A percentile compares a stretch with the other conserved stretches of the same genome.
Conservation (phyloP, 2,888 invertebrate genomes). For the Entomobrya multifasciata region DNA sequence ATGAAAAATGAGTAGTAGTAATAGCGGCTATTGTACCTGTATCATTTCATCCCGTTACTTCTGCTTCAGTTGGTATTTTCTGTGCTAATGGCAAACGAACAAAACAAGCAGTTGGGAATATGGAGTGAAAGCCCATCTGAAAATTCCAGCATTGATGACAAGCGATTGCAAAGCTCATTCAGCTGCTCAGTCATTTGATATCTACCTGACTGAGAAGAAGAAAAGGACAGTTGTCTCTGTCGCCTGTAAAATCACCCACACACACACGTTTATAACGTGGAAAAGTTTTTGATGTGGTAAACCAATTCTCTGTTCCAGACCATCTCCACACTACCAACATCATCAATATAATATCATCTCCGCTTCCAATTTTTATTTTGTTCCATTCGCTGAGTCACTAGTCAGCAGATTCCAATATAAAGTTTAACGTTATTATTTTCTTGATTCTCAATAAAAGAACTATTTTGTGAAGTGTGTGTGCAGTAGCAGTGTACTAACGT, state of each 20-base stretch:
- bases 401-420: conserved; percentile 16
- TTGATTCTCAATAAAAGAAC: neutral
- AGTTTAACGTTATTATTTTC: neutral
- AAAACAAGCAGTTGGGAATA: neutral
- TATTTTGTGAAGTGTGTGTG: conserved; percentile 27
- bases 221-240: conserved; percentile 37
- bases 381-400: neutral
- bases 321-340: neutral
- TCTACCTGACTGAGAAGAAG: conserved; percentile 45
- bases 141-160: conserved; percentile 58
- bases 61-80: conserved; percentile 43
- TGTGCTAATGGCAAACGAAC: neutral
- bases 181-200: conserved; percentile 54
- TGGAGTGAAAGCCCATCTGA: conserved; percentile 39
- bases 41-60: conserved; percentile 41
- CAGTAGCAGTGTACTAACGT: conserved; percentile 7
- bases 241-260: conserved; percentile 5
- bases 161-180: conserved; percentile 57
- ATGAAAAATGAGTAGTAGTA: neutral
- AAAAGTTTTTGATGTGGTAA: conserved; percentile 42
- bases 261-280: conserved; percentile 1
- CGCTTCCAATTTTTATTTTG: conserved; percentile 22
- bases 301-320: conserved; percentile 5
- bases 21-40: neutral
- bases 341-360: neutral